Base-by-base conservation (phyloP, 2,797 vertebrate genomes). In the Pelodytes ibericus region DNA sequence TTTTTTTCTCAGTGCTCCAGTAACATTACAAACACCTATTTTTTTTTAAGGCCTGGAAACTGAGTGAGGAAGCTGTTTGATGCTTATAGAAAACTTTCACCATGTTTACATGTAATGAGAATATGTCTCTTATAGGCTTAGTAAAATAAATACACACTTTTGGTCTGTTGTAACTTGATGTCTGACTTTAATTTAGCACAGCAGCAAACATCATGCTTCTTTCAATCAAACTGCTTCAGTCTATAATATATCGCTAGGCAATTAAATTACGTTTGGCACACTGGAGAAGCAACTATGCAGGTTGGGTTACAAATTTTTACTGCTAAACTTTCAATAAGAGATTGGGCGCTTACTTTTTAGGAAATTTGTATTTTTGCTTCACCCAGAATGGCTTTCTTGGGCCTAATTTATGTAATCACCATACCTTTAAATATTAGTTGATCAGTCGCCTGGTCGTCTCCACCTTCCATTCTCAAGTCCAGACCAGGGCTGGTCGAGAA, bases 81-180 rank as follows among this genome's bases (percentile, higher is more conserved):
- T 36, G 31, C 41, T 29, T 61, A n/a, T 18, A 64, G 11, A 71
- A 70, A 70, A 26, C n/a, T 13, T 57, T 69, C 25, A 8, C 16
- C 41, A 26, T 56, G 65, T 75, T 75, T 69, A 69, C 65, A 69
- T 27, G 60, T 16, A 27, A 62, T 39, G n/a, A 31, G 33, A 16
- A 60, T 51, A 33, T 33, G 24, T 44, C 10, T 58, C 56, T 31
- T 31, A 61, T 31, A 61, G 58, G 27, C 6, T 61, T 18, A 31
- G 29, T 30, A 30, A 31, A 61, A 61, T 61, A 61, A 61, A 61
- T 31, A 61, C 51, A 25, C 29, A 33, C 11, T 3, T 61, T 31
- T 20, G 16, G 13, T 31, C 58, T n/a, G 27, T 61, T 30, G 49
- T 16, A 53, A 30, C 58, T n/a, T 30, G 13, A n/a, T 31, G 58